Base-by-base conservation (phyloP, 2,113 vertebrate genomes). In the Vicugna pacos region DNA sequence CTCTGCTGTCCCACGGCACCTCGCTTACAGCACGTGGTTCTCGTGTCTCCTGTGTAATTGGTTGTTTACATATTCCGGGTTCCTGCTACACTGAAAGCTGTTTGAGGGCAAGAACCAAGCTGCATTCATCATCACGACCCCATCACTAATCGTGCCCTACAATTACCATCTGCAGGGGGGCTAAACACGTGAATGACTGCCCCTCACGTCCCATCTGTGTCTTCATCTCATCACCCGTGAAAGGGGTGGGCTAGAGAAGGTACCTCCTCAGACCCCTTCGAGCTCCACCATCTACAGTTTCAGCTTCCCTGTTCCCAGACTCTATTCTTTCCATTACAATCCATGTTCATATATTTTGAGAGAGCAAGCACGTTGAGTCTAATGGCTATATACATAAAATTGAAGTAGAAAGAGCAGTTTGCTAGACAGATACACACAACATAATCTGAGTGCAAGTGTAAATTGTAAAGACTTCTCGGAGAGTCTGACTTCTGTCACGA, bases 101-200 rank as follows among this genome's bases (percentile, higher is more conserved):
- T 35, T 22, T 48, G 67, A 77, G 32, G 50, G 32, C 5, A 15
- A 58, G 91, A 38, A 48, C 0, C 14, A 58, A 32, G 19, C 14
- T 8, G 32, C 9, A 1, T 19, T 46, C 28, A 35, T 77, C 52
- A 54, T 13, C 14, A 24, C n/a, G 20, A 30, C 15, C 15, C 12
- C 4, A 16, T 65, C 26, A 52, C 46, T 65, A 38, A 14, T 9
- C 1, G 6, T 13, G 16, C 2, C 2, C 3, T 60, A 12, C 14
- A 5, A 0, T 28, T 35, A 13, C 26, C 28, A 14, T 19, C 42
- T 22, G 1, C 17, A 17, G 15, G 81, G 65, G 6, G 13, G 30
- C 19, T 0, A 35, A 12, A 76, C 30, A 2, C 24, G 4, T 14
- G n/a, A 17, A 3, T 3, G 13, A 9, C 12, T 6, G 32, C 5